A percentile compares a stretch with the other conserved stretches of the same genome.
phyloP scores from a whole-genome alignment of 2,113 vertebrate genomes.

The Plestiodon gilberti region DNA sequence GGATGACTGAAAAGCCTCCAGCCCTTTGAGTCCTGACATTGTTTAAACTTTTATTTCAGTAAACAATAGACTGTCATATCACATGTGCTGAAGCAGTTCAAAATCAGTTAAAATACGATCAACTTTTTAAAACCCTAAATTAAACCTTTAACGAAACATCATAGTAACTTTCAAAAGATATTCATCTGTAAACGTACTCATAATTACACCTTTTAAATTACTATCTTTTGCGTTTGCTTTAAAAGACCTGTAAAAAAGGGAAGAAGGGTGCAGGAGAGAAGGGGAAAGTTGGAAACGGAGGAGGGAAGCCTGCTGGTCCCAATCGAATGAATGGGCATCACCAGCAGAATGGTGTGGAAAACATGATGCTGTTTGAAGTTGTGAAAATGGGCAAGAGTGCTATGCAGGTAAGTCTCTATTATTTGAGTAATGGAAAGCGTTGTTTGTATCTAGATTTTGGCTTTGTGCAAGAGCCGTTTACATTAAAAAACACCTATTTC shows the following conservation, averaged over 20 bases:
- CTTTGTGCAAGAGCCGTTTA: no score
- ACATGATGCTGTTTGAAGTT: slow-evolving; percentile 98
- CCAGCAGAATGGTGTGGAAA: slow-evolving; percentile 99
- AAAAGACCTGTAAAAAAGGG: slow-evolving; percentile 91
- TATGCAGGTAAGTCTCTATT: slow-evolving; percentile 89
- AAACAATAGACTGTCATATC: neutral
- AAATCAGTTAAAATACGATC: neutral
- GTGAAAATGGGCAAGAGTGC: slow-evolving; percentile 98
- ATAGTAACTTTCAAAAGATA: neutral
- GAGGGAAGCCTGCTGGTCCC: slow-evolving; percentile 82
- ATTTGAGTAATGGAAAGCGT: neutral
- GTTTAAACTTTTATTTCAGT: neutral
- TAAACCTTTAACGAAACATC: neutral
- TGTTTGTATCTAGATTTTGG: neutral
- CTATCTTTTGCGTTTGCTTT: slow-evolving; percentile 24
- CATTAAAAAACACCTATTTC: neutral
- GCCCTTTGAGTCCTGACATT: neutral
- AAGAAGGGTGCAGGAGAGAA: slow-evolving; percentile 92
- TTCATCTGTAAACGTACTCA: neutral
- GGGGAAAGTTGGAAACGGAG: slow-evolving; percentile 86
- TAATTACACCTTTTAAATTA: neutral
- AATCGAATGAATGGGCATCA: slow-evolving; percentile 98
- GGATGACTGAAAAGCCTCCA: neutral
- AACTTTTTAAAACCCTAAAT: neutral
- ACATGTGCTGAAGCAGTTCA: neutral